phyloP scores from a whole-genome alignment of 2,113 vertebrate genomes.

The Gobiocypris rarus region DNA sequence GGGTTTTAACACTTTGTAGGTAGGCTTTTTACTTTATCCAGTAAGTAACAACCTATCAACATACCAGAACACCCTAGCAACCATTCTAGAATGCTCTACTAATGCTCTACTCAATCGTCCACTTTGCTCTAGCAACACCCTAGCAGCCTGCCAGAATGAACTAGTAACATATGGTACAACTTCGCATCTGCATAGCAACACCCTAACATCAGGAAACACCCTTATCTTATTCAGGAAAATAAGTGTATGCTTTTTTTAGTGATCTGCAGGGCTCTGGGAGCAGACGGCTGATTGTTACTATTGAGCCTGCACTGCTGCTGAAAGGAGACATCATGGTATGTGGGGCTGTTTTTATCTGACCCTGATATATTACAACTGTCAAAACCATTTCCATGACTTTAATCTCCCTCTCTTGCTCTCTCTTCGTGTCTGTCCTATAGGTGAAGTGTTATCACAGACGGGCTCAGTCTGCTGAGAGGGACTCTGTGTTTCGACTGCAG shows the following conservation, averaged over 20 bases:
- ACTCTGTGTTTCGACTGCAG: slow-evolving; percentile 86
- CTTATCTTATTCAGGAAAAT: too few relatives aligned
- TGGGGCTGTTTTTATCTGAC: slow-evolving; percentile 28
- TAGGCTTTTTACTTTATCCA: too few relatives aligned
- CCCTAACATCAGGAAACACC: not conserved
- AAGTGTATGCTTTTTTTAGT: slow-evolving; percentile 63
- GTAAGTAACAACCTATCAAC: too few relatives aligned
- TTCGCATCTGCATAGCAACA: not conserved
- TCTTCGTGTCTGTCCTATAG: slow-evolving; percentile 69
- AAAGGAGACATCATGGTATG: slow-evolving; percentile 93
- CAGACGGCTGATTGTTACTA: slow-evolving; percentile 83
- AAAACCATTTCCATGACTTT: slow-evolving; percentile 1
- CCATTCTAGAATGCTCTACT: too few relatives aligned
- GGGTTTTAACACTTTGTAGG: too few relatives aligned
- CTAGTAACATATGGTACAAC: too few relatives aligned
- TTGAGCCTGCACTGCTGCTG: slow-evolving; percentile 88
- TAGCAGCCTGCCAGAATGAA: too few relatives aligned
- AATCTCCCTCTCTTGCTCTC: not conserved
- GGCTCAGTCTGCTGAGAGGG: slow-evolving; percentile 79
- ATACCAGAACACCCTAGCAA: too few relatives aligned
- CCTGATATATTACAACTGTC: slow-evolving; percentile 12
- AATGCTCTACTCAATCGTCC: too few relatives aligned
- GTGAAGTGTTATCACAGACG: slow-evolving; percentile 90
- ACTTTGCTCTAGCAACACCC: too few relatives aligned
- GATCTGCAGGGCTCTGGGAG: slow-evolving; percentile 78